These are phyloP conservation scores for Laodelphax striatellus DNA, from an alignment of 1,140 invertebrate genomes.

Conservation along the genomic window DNA sequence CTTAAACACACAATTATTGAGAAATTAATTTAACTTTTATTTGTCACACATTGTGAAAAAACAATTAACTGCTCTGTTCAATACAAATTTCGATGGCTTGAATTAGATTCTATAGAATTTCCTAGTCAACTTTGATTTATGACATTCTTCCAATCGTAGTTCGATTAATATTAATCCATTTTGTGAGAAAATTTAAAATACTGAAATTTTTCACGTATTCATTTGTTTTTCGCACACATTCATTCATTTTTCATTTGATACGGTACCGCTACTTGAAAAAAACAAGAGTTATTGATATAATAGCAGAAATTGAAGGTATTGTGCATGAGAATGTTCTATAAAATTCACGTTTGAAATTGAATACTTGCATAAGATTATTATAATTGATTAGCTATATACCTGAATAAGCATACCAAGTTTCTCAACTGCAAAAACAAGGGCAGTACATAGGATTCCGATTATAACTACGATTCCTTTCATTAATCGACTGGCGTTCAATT, in stretches of 20 bases:
- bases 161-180: no score
- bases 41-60: neutral
- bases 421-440: slow-evolving; percentile 54
- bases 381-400: slow-evolving; percentile 22
- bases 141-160: no score
- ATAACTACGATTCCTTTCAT: slow-evolving; percentile 57
- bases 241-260: no score
- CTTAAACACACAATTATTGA: neutral
- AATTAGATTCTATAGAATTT: neutral
- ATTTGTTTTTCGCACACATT: no score
- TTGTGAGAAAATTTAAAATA: no score
- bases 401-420: slow-evolving; percentile 55
- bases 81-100: neutral
- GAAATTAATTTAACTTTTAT: neutral
- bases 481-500: slow-evolving; percentile 46
- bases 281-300: no score
- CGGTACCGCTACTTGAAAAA: no score
- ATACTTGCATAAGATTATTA: neutral
- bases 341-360: neutral
- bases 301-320: no score
- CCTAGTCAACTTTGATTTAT: neutral
- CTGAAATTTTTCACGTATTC: no score
- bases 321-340: neutral
- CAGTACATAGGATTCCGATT: slow-evolving; percentile 47
- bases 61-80: neutral